Percentiles rank a stretch among this genome's conserved stretches.
Evolutionary conservation across 2,888 invertebrate species (phyloP).

Genomic region (Hyalella azteca): DNA sequence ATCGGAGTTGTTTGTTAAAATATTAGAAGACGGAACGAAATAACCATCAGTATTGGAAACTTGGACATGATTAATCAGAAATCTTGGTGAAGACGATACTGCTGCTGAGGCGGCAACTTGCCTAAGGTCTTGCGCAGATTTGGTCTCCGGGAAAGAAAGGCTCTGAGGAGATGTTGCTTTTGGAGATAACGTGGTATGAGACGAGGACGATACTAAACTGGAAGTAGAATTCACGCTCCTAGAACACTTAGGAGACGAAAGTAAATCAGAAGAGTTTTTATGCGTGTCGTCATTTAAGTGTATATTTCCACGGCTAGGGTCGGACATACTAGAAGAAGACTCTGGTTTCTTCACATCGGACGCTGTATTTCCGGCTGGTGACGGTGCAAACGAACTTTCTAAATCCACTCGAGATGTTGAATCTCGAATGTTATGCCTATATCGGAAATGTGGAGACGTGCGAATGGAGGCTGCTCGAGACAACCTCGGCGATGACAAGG

Average conservation of each 20-base stretch:
- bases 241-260: neutral
- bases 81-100: neutral
- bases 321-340: neutral
- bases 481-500: neutral
- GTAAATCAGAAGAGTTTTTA: neutral
- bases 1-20: neutral
- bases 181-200: neutral
- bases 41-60: neutral
- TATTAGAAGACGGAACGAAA: neutral
- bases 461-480: slow-evolving; percentile 4
- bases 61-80: neutral
- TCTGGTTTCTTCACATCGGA: neutral
- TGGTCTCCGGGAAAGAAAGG: neutral
- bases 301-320: neutral
- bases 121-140: neutral
- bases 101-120: neutral
- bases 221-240: neutral
- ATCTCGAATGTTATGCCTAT: neutral
- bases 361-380: neutral
- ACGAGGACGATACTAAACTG: neutral
- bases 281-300: neutral
- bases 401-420: neutral
- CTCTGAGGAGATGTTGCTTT: neutral
- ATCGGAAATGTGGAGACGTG: slow-evolving; percentile 17
- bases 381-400: neutral